phyloP scores from a whole-genome alignment of 2,113 vertebrate genomes.

The Callionymus lyra region DNA sequence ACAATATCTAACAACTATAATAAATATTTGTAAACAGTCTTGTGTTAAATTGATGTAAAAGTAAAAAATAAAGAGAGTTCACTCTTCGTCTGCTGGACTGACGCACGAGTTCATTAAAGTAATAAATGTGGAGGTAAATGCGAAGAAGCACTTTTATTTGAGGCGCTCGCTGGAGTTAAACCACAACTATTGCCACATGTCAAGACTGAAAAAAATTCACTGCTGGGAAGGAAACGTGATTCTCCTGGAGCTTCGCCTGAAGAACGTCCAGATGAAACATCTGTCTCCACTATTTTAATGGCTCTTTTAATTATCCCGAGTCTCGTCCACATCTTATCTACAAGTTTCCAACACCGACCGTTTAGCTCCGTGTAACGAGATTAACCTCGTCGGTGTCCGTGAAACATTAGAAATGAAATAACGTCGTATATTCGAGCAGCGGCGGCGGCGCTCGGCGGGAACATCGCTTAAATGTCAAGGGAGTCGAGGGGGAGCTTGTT shows the following conservation, averaged over 20 bases:
- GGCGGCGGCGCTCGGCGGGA: slow-evolving; percentile 41
- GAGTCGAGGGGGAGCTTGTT: slow-evolving; percentile 38
- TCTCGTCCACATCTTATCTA: slow-evolving; percentile 41
- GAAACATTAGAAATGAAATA: no score
- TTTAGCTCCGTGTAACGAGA: slow-evolving; percentile 55
- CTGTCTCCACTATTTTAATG: slow-evolving; percentile 52
- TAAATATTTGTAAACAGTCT: not conserved
- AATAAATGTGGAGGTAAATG: no score
- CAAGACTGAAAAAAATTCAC: slow-evolving; percentile 28
- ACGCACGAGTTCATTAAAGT: not conserved
- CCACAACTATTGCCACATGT: slow-evolving; percentile 35
- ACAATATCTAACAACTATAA: no score
- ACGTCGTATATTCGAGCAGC: no score
- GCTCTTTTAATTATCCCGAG: slow-evolving; percentile 60
- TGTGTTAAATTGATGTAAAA: slow-evolving; percentile 50
- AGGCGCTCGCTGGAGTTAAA: slow-evolving; percentile 55
- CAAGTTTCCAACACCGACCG: slow-evolving; percentile 42
- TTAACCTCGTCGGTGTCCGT: slow-evolving; percentile 53
- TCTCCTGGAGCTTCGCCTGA: slow-evolving; percentile 12
- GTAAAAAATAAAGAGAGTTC: no score
- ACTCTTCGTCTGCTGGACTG: no score
- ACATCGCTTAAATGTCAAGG: slow-evolving; percentile 56
- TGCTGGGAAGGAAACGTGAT: slow-evolving; percentile 40
- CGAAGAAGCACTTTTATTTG: slow-evolving; percentile 31
- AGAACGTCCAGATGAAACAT: slow-evolving; percentile 13